phyloP scores from a whole-genome alignment of 1,140 invertebrate genomes.

The Euglossa dilemma region DNA sequence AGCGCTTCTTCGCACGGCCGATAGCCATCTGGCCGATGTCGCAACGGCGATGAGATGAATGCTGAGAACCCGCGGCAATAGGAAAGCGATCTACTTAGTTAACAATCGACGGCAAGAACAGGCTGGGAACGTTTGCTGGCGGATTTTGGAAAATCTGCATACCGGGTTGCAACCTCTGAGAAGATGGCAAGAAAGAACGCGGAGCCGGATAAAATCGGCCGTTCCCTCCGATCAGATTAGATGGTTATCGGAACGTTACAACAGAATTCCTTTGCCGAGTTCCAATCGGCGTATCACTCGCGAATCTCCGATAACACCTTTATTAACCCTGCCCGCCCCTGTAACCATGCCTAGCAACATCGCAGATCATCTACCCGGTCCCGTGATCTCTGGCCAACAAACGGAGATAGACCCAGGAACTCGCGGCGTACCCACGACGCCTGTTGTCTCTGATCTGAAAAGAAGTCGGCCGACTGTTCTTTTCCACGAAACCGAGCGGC shows the following conservation, averaged over 20 bases:
- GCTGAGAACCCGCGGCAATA: background rate
- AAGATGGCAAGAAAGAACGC: background rate
- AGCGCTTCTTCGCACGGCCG: background rate
- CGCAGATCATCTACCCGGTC: background rate
- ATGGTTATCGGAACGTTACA: background rate
- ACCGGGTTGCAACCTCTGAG: background rate
- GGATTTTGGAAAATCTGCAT: background rate
- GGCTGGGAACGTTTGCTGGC: background rate
- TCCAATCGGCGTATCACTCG: background rate
- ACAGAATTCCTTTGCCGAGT: background rate
- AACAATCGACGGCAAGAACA: background rate
- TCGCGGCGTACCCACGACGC: background rate
- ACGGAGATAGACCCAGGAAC: background rate
- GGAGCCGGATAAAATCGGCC: background rate
- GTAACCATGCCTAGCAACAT: background rate
- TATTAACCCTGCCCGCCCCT: background rate
- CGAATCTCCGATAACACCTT: background rate
- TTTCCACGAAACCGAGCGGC: background rate
- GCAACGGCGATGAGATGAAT: background rate
- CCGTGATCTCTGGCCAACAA: background rate
- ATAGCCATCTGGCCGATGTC: background rate
- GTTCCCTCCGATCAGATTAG: background rate
- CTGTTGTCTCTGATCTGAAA: background rate
- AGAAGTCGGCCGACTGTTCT: background rate
- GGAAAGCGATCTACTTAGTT: slow-evolving; percentile 15